Conservation (phyloP, 2,113 vertebrate genomes). For the Madoqua kirkii region DNA sequence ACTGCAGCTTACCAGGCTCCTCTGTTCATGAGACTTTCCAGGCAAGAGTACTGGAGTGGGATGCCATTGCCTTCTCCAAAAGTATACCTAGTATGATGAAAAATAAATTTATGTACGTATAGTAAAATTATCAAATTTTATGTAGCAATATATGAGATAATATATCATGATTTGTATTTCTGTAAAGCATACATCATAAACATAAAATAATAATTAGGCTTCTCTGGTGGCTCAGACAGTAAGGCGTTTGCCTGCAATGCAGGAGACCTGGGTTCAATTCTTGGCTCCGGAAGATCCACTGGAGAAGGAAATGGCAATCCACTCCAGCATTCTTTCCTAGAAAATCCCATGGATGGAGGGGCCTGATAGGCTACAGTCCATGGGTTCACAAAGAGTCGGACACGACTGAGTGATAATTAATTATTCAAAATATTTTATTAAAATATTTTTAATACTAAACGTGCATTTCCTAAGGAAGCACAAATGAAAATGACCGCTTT, state of each 20-base stretch:
- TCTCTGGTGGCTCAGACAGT: no score
- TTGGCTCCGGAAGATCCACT: no score
- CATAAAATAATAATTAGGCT: not conserved
- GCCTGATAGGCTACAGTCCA: no score
- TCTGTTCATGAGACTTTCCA: no score
- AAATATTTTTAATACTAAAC: not conserved
- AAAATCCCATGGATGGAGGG: no score
- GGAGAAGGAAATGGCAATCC: no score
- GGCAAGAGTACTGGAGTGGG: no score
- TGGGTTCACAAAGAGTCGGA: no score
- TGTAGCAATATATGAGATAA: not conserved
- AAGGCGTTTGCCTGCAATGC: rapidly evolving
- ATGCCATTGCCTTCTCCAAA: not conserved
- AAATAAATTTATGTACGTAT: not conserved
- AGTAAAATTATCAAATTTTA: not conserved
- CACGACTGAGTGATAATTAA: no score
- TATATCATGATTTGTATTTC: not conserved
- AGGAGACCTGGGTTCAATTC: no score
- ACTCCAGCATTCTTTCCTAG: no score
- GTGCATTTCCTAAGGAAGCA: not conserved
- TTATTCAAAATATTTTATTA: not conserved
- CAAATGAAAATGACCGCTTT: not conserved
- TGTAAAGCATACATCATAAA: not conserved
- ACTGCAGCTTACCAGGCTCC: no score
- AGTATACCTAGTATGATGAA: not conserved